Evolutionary conservation across 2,888 invertebrate genomes (phyloP), one percentile per base, ranked within the genome.

Genomic region (Drosophila kambysellisi): DNA sequence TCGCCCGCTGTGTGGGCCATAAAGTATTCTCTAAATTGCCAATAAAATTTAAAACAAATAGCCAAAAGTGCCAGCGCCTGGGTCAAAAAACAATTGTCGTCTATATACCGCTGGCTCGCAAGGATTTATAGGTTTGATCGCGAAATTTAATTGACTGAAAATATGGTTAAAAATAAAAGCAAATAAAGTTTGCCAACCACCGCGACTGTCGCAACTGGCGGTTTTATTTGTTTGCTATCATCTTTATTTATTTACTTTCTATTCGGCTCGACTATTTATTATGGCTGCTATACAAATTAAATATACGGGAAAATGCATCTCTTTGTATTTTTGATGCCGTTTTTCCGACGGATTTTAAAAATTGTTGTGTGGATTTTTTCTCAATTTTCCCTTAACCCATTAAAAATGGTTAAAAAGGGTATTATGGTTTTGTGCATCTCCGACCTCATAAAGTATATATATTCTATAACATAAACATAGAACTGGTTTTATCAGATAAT

Each of bases 81-180:
- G 69, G 53, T 76, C 74, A 81, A 61, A 76, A 80, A 78, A 74
- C 64, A 86, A 66, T 79, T 81, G 78, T 81, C 81, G 77, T 79
- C 73, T 76, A 72, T 76, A 72, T 66, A 58, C 41, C 51, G 67
- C 60, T 62, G 48, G 60, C 50, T 25, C 43, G 64, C 39, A 46
- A 82, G 84, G 84, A 91, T 92, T 92, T 92, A 92, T 91, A 85
- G 82, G 82, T 77, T 76, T 82, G 83, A 89, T 88, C 88, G 85
- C 92, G 87, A 91, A 92, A 91, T 89, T 92, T 92, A 92, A 92
- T 92, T 92, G 92, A 91, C 91, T 92, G 92, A 91, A 92, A 92
- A 91, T 91, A 90, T 88, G 86, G 81, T 82, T 66, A 67, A 72
- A 77, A 86, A 81, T 62, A 76, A 81, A 8, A 70, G 39, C 25